A percentile compares a stretch with the other conserved stretches of the same genome.
These are phyloP conservation scores for Conomelus anceps DNA, from an alignment of 2,888 invertebrate genomes.

Conservation along the genomic window DNA sequence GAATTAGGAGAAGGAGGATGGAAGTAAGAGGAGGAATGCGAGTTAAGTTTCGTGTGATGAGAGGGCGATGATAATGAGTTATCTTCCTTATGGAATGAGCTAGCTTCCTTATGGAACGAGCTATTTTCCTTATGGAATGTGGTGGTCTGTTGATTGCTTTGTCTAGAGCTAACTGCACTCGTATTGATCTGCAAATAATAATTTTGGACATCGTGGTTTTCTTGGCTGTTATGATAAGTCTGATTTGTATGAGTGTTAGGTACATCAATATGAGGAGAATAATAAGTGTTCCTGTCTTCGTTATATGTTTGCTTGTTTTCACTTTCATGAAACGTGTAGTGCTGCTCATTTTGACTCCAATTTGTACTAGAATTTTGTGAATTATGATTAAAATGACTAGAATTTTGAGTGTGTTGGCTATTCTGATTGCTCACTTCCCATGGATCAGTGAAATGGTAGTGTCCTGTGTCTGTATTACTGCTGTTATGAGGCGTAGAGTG, in stretches of 20 bases:
- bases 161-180: too few relatives aligned
- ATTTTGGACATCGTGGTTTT: slow-evolving; percentile 18
- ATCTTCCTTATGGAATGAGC: not conserved
- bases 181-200: not conserved
- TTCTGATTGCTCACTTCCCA: slow-evolving; percentile 58
- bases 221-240: slow-evolving; percentile 26
- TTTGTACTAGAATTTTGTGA: not conserved
- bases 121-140: not conserved
- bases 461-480: slow-evolving; percentile 13
- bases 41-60: not conserved
- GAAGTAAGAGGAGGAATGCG: not conserved
- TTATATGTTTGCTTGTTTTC: slow-evolving; percentile 23
- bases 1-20: not conserved
- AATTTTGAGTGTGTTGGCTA: not conserved
- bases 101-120: not conserved
- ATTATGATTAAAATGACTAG: not conserved
- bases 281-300: not conserved
- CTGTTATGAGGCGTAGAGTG: not conserved
- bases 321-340: slow-evolving; percentile 28
- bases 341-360: slow-evolving; percentile 28
- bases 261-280: not conserved
- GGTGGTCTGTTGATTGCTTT: too few relatives aligned
- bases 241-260: not conserved
- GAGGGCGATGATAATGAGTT: not conserved
- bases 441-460: slow-evolving; percentile 53